These are phyloP conservation scores for Mormoops blainvillei DNA, from an alignment of 2,113 vertebrate genomes.

Conservation along the genomic window DNA sequence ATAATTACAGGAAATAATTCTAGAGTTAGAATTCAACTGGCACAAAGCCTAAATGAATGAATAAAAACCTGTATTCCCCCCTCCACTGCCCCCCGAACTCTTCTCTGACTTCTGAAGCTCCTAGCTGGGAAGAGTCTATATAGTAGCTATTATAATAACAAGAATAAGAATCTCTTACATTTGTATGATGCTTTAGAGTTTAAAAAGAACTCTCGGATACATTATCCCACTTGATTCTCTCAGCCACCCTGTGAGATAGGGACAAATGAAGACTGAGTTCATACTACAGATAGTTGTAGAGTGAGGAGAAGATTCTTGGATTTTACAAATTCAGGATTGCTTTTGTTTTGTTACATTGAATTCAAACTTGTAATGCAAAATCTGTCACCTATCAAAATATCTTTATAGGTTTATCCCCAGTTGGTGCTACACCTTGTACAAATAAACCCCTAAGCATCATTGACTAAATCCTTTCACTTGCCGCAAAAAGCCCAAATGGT, in stretches of 20 bases:
- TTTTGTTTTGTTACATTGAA: not conserved
- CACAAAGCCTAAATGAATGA: constrained; percentile 60
- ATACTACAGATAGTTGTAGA: not conserved
- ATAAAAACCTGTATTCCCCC: constrained; percentile 10
- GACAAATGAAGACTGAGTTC: not conserved
- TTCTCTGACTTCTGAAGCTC: constrained; percentile 30
- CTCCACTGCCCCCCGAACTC: not conserved
- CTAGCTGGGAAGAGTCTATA: not conserved
- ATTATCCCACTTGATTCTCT: not conserved
- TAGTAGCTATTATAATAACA: not conserved
- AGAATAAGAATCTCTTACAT: not conserved
- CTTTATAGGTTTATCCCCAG: not conserved
- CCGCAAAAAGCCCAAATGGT: not conserved
- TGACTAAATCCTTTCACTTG: not conserved
- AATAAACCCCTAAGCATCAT: not conserved
- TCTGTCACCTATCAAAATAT: not conserved
- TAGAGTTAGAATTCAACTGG: constrained; percentile 61
- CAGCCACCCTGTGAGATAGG: not conserved
- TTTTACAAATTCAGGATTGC: not conserved
- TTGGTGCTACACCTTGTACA: not conserved
- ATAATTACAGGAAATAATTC: constrained; percentile 63
- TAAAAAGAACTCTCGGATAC: not conserved
- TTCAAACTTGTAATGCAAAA: not conserved
- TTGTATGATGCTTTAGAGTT: not conserved
- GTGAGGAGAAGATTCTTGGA: not conserved